phyloP scores from a whole-genome alignment of 2,888 invertebrate species.

The Apotomis capreana region DNA sequence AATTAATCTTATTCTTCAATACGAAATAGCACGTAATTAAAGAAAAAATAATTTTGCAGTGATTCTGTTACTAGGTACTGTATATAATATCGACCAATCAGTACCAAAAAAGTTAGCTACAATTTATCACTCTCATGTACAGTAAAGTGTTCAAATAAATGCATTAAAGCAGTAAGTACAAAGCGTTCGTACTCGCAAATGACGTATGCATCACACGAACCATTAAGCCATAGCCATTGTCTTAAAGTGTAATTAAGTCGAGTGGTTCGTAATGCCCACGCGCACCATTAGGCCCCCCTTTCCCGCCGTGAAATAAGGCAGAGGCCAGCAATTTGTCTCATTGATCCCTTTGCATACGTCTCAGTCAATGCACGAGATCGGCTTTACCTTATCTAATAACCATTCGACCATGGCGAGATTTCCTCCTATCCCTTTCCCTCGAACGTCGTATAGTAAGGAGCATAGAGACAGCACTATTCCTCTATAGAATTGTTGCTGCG shows the following conservation, averaged over 20 bases:
- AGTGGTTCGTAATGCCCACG: constrained; percentile 66
- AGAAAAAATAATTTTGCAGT: too few species aligned
- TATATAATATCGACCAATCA: not conserved
- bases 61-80: too few species aligned
- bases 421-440: constrained; percentile 20
- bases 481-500: constrained; percentile 16
- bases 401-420: constrained; percentile 36
- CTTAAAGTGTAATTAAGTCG: constrained; percentile 60
- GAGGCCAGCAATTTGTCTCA: constrained; percentile 75
- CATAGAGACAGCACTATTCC: constrained; percentile 22
- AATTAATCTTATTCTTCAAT: too few species aligned
- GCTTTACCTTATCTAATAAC: constrained; percentile 40
- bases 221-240: constrained; percentile 53
- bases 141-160: not conserved
- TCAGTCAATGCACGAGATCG: constrained; percentile 70
- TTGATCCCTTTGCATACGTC: constrained; percentile 79
- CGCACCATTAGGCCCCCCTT: constrained; percentile 63
- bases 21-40: too few species aligned
- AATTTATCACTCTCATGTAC: not conserved
- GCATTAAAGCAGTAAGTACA: constrained; percentile 8
- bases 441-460: not conserved
- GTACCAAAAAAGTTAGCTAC: not conserved
- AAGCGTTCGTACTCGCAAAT: not conserved
- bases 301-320: constrained; percentile 68
- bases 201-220: constrained; percentile 35